Percentiles rank a stretch among this genome's conserved stretches.
phyloP scores from a whole-genome alignment of 1,140 invertebrate genomes.

The Drosophila fuyamai region DNA sequence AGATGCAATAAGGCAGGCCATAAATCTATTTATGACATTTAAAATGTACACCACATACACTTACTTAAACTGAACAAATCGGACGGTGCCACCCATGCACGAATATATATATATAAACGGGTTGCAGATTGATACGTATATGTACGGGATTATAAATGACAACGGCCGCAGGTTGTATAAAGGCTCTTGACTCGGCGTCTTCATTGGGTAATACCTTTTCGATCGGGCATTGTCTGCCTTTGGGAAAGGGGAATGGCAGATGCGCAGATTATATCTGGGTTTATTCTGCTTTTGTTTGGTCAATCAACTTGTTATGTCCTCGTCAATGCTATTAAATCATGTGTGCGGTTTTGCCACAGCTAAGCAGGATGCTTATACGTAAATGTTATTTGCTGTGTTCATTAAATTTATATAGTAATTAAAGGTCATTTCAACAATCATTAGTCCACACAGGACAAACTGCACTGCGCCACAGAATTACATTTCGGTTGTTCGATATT shows the following conservation, averaged over 20 bases:
- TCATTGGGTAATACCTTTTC: constrained; percentile 41
- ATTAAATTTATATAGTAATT: too few species aligned
- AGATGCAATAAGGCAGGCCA: constrained; percentile 64
- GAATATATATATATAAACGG: background rate
- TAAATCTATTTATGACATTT: constrained; percentile 83
- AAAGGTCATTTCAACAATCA: too few species aligned
- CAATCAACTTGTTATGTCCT: constrained; percentile 19
- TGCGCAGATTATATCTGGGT: constrained; percentile 23
- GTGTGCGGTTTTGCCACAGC: background rate
- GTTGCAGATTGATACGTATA: constrained; percentile 25
- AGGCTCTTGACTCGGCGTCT: constrained; percentile 38
- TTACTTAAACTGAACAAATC: constrained; percentile 36
- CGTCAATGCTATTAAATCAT: constrained; percentile 2
- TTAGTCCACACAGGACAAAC: too few species aligned
- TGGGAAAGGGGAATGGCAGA: constrained; percentile 5
- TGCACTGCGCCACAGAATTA: too few species aligned
- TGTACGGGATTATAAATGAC: constrained; percentile 42
- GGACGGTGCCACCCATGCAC: constrained; percentile 2
- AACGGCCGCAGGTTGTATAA: constrained; percentile 29
- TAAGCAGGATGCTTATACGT: too few species aligned
- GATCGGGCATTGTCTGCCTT: constrained; percentile 1
- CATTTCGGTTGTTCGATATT: too few species aligned
- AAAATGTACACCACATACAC: constrained; percentile 63
- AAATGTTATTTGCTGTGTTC: too few species aligned
- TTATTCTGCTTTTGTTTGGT: constrained; percentile 19